phyloP scores from a whole-genome alignment of 2,888 invertebrate species.

The Eurytoma adleriae region DNA sequence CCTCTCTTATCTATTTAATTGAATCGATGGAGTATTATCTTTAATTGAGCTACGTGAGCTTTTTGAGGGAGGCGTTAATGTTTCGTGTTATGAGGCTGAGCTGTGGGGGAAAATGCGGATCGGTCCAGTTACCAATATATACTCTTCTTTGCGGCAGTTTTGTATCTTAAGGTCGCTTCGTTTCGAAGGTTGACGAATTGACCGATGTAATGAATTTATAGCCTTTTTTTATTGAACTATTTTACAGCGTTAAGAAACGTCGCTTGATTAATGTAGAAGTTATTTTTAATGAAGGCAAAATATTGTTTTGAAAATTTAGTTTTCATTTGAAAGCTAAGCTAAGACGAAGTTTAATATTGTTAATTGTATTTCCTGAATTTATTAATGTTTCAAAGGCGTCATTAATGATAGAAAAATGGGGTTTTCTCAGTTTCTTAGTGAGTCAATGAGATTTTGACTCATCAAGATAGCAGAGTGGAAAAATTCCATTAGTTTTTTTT shows the following conservation, averaged over 20 bases:
- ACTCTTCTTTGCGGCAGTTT: not conserved
- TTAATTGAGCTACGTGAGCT: slow-evolving; percentile 19
- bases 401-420: no score
- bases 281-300: not conserved
- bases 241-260: not conserved
- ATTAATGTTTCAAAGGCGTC: not conserved
- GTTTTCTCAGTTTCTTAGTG: no score
- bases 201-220: no score
- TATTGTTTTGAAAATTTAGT: not conserved
- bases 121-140: slow-evolving; percentile 39
- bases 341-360: slow-evolving; percentile 10
- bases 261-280: not conserved
- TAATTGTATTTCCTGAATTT: not conserved
- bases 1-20: not conserved
- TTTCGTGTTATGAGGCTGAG: slow-evolving; percentile 39
- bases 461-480: no score
- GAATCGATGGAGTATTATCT: slow-evolving; percentile 19
- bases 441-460: no score
- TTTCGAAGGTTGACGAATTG: no score
- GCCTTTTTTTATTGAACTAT: not conserved
- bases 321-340: not conserved
- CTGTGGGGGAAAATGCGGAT: slow-evolving; percentile 16
- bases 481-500: no score
- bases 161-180: no score
- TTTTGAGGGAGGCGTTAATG: slow-evolving; percentile 49